Conservation (phyloP, 2,888 invertebrate genomes). For the Volucella bombylans region DNA sequence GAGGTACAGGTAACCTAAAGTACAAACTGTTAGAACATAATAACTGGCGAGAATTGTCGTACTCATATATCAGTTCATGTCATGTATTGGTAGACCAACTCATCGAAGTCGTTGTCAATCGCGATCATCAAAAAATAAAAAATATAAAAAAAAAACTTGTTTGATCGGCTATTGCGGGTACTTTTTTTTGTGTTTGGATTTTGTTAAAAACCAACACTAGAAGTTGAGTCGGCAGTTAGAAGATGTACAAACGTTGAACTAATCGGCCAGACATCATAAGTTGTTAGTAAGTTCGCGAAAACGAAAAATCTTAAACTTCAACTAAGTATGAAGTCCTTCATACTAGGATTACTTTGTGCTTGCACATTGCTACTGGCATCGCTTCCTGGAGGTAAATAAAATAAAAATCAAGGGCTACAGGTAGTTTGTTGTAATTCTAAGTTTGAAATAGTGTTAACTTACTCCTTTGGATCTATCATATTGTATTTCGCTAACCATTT, state of each 20-base stretch:
- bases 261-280: constrained; percentile 52
- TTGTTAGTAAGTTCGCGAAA: constrained; percentile 14
- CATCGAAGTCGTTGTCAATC: constrained; percentile 34
- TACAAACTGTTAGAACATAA: constrained; percentile 31
- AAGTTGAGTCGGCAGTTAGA: constrained; percentile 40
- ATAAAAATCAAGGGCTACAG: neutral
- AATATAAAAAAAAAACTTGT: constrained; percentile 51
- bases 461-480: too few species aligned
- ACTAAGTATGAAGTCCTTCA: constrained; percentile 34
- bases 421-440: too few species aligned
- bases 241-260: constrained; percentile 58
- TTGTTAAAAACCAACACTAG: constrained; percentile 52
- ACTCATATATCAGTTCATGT: constrained; percentile 2
- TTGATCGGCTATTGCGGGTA: constrained; percentile 36
- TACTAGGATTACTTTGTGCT: constrained; percentile 27
- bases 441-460: too few species aligned
- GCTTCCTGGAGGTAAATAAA: constrained; percentile 49
- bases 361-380: constrained; percentile 41
- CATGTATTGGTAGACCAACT: constrained; percentile 29
- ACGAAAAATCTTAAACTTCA: neutral
- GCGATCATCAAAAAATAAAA: constrained; percentile 43
- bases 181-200: constrained; percentile 17
- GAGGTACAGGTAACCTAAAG: neutral
- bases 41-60: constrained; percentile 38
- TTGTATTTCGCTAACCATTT: too few species aligned